Base-by-base conservation (phyloP, 2,888 invertebrate genomes). In the Dolichopus griseipennis region DNA sequence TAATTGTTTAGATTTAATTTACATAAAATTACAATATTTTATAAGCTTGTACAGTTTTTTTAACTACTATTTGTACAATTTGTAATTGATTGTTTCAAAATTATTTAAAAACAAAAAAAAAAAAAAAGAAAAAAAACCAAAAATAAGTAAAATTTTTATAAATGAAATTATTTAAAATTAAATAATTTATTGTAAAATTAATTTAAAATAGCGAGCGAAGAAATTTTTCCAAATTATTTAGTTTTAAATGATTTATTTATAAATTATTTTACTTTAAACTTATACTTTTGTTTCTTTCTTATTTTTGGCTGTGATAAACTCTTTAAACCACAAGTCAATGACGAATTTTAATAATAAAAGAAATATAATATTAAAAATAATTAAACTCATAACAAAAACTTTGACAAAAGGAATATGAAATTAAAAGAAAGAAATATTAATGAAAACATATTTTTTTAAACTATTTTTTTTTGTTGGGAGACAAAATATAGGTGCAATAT, bases 281-380 rank as follows among this genome's bases (percentile, higher is more conserved):
- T 6, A 6, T 52, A 52, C 6, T 52, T 52, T 52, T 52, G 52
- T 52, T 15, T 52, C 52, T 52, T 15, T 52, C 52, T 52, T 52
- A 52, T 52, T 52, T 41, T 52, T 52, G 52, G 52, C 52, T 52
- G 52, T 52, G 52, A 52, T 52, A 52, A 52, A 52, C 52, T 52
- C 52, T 12, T 52, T 52, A 52, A 52, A 52, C 52, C 52, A 52
- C 52, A 52, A 15, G 52, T 52, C 52, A 52, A 52, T n/a, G 6
- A 52, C 52, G 52, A 52, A 18, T 52, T 52, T 27, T 12, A 52
- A 18, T 18, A 52, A 52, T 18, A 18, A 52, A 52, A 27, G 27
- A 27, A 27, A 27, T 27, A 27, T 27, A 52, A 18, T 52, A 52
- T 12, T n/a, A 52, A 15, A 52, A 52, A 52, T 18, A 18, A 52